Evolutionary conservation across 2,797 vertebrate genomes (phyloP).

Genomic region (Gila robusta): DNA sequence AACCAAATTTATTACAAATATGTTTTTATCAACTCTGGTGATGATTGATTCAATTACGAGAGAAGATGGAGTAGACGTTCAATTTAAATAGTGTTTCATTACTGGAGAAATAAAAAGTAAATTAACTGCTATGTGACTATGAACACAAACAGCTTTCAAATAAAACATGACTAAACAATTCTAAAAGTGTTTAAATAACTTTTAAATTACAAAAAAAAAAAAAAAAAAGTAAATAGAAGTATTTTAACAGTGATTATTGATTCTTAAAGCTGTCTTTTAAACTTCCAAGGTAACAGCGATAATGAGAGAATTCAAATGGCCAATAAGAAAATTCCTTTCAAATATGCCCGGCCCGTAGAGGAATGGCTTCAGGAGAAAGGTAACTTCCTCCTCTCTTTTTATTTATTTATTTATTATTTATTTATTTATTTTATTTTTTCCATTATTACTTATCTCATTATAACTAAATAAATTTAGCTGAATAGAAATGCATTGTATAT

Average conservation of each 20-base stretch:
- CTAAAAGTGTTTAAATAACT: slow-evolving; percentile 60
- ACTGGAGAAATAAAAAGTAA: slow-evolving; percentile 15
- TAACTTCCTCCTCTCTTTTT: slow-evolving; percentile 83
- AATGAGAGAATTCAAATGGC: slow-evolving; percentile 98
- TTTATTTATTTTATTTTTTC: slow-evolving; percentile 27
- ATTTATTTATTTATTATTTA: slow-evolving; percentile 72
- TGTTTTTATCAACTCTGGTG: slow-evolving; percentile 38
- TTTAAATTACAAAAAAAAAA: slow-evolving; percentile 49
- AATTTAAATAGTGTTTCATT: slow-evolving; percentile 46
- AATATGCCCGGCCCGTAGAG: slow-evolving; percentile 96
- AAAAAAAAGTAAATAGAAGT: slow-evolving; percentile 34
- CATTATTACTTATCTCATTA: neutral
- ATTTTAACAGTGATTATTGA: slow-evolving; percentile 59
- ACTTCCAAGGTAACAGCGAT: slow-evolving; percentile 99
- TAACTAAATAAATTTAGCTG: neutral
- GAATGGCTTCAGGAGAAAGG: slow-evolving; percentile 99
- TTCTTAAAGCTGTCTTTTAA: slow-evolving; percentile 95
- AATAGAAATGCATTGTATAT: slow-evolving; percentile 6
- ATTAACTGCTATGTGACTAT: slow-evolving; percentile 21
- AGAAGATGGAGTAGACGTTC: slow-evolving; percentile 31
- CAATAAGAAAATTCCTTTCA: slow-evolving; percentile 99
- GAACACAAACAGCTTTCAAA: slow-evolving; percentile 39
- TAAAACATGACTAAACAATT: slow-evolving; percentile 59
- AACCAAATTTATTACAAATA: slow-evolving; percentile 20
- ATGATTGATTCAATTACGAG: slow-evolving; percentile 44